Evolutionary conservation across 2,113 vertebrate genomes (phyloP), one percentile per base, ranked within the genome.

Genomic region (Forbesichthys papilliferus): DNA sequence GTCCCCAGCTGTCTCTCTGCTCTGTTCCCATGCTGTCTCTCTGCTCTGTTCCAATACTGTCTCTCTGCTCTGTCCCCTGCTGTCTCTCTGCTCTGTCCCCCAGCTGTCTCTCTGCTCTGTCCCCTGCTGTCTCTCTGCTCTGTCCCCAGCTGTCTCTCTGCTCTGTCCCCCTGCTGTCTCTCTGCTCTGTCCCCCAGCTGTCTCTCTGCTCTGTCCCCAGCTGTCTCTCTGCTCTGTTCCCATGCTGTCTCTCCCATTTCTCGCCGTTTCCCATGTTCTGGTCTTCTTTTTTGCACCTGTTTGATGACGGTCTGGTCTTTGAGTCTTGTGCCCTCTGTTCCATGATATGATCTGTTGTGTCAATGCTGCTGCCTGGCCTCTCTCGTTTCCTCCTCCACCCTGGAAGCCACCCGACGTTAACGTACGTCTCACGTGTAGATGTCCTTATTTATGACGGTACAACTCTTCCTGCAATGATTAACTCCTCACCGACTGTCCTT

Each of bases 401-500:
- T 65, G 93, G 91, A 93, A 94, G 93, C 91, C 92, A 71, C 85
- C 90, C 84, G 92, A 94, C 86, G 83, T 88, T 73, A 92, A 93
- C 93, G 93, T 93, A 94, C 91, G 93, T 94, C 84, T 88, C 81
- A 88, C 87, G 86, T 83, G 89, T 82, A 88, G 81, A 86, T n/a
- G 75, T 86, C 73, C 74, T 75, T 82, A 86, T 88, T 85, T 68
- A 80, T 84, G 71, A 87, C 74, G 52, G 88, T 88, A 86, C 82
- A 89, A 76, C 73, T 66, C 48, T 71, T 87, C 64, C 68, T 56
- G 71, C 47, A 20, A 73, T 82, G 59, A 71, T 78, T 68, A 81
- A 84, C 71, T 80, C 68, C 80, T 87, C 83, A 88, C 27, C 74
- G 59, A 64, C 74, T 90, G 47, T 86, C 85, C 65, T 84, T 87